phyloP scores from a whole-genome alignment of 2,113 vertebrate genomes.

The Typhlomys cinereus region DNA sequence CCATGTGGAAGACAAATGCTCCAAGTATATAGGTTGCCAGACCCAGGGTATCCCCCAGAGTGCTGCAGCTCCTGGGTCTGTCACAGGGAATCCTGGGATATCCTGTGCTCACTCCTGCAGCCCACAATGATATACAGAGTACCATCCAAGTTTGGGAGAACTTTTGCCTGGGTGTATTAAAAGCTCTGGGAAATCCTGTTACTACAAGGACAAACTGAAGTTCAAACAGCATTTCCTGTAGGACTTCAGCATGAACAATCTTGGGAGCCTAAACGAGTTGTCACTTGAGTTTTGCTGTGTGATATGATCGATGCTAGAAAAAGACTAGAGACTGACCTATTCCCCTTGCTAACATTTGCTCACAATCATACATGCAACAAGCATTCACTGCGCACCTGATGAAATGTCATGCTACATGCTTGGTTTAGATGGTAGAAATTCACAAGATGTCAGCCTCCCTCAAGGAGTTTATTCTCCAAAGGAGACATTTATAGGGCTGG shows the following conservation, averaged over 20 bases:
- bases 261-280: neutral
- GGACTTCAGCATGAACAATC: neutral
- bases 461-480: neutral
- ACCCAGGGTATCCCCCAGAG: neutral
- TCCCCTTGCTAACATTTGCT: conserved; percentile 5
- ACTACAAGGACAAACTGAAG: neutral
- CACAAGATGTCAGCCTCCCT: neutral
- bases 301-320: neutral
- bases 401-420: neutral
- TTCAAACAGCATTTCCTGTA: neutral
- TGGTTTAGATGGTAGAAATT: neutral
- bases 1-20: conserved; percentile 29
- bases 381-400: neutral
- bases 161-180: neutral
- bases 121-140: neutral
- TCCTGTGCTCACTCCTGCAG: neutral
- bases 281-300: neutral
- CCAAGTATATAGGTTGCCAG: neutral
- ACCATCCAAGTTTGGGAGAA: neutral
- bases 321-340: neutral
- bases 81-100: neutral
- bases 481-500: neutral
- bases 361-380: conserved; percentile 28
- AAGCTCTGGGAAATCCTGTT: conserved; percentile 24
- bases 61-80: neutral